Base-by-base conservation (phyloP, 2,888 invertebrate genomes). In the Callinectes sapidus region DNA sequence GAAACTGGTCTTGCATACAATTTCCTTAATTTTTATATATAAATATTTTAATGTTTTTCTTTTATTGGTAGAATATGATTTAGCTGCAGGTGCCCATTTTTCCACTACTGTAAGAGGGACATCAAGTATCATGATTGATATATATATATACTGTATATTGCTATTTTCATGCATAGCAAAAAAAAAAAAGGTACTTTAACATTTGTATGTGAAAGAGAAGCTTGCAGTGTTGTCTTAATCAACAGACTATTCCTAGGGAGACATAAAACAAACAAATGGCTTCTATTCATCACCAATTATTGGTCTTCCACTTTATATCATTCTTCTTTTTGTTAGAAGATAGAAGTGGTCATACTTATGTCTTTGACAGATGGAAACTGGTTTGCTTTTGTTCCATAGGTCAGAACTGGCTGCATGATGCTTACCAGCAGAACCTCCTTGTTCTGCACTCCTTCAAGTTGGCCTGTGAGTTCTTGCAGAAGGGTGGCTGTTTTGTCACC, bases 401-500 rank as follows among this genome's bases (percentile, higher is more conserved):
- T 93, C 89, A 91, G 95, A 99, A 98, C 96, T 99, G 99, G 99
- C 96, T 98, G 13, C 98, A 98, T 95, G 99, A 99, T 97, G 98
- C 99, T 0, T 99, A 98, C 95, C 98, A 98, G 95, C 99, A 99
- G 96, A 97, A 98, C 18, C 97, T 98, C 95, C 96, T 99, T 28
- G 98, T 99, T 0, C 96, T 99, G n/a, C 97, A 98, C 95, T 98
- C 99, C 1, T 96, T 99, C 88, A 99, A 99, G 96, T 95, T 99
- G 94, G 98, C 99, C 0, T 98, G 98, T 23, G 97, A 98, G 95
- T 98, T 99, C 95, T 96, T 99, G 71, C 96, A 97, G 93, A 97
- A 97, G 95, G 99, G 99, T 71, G 99, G 99, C 89, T 99, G 98
- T 98, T 99, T 99, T 96, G 97, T 99, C 0, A 99, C 99, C 0